Conservation (phyloP, 2,797 vertebrate genomes). For the Lutjanus campechanus region DNA sequence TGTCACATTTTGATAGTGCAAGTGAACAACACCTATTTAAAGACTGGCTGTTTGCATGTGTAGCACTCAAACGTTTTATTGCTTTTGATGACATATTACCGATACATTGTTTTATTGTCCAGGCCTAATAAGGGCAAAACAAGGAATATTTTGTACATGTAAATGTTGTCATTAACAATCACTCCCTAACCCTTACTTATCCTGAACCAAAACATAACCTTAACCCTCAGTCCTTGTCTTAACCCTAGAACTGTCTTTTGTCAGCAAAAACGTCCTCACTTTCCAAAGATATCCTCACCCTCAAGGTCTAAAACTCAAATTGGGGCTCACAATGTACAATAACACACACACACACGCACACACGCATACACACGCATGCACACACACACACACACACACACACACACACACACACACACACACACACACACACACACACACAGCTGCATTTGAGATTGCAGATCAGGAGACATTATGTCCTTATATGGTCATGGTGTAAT, state of each 20-base stretch:
- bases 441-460: slow-evolving; percentile 58
- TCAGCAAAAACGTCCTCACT: slow-evolving; percentile 16
- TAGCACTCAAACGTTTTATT: too few species aligned
- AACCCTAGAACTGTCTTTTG: slow-evolving; percentile 10
- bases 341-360: background rate
- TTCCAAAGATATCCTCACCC: slow-evolving; percentile 7
- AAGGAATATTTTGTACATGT: too few species aligned
- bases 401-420: slow-evolving; percentile 33
- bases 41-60: too few species aligned
- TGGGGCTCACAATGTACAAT: slow-evolving; percentile 5
- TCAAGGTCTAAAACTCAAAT: slow-evolving; percentile 43
- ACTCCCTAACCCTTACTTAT: background rate
- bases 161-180: background rate
- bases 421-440: slow-evolving; percentile 37
- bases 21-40: too few species aligned
- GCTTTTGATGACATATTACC: too few species aligned
- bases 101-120: too few species aligned
- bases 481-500: slow-evolving; percentile 64
- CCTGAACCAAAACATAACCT: slow-evolving; percentile 8
- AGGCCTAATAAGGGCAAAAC: too few species aligned
- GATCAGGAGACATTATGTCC: slow-evolving; percentile 65
- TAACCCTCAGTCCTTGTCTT: slow-evolving; percentile 1
- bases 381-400: slow-evolving; percentile 32
- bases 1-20: too few species aligned
- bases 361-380: slow-evolving; percentile 36